Conservation (phyloP, 2,113 vertebrate genomes). For the Nestor notabilis region DNA sequence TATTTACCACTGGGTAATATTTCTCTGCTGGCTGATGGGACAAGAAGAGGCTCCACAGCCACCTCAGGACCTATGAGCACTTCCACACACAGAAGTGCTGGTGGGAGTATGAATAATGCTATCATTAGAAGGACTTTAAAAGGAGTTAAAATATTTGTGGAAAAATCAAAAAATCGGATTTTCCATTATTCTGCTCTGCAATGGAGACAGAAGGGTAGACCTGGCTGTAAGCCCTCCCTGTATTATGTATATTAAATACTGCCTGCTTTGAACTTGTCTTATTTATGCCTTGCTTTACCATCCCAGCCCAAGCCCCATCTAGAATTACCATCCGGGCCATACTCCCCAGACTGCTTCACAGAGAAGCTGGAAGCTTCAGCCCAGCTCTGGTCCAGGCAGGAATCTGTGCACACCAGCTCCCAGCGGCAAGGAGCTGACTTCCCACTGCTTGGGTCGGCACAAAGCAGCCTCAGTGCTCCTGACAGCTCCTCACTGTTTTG, state of each 20-base stretch:
- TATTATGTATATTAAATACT: neutral
- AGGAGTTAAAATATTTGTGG: conserved; percentile 32
- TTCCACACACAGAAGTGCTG: neutral
- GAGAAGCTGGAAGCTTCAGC: neutral
- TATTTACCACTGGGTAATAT: conserved; percentile 31
- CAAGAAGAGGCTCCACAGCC: neutral
- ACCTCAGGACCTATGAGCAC: neutral
- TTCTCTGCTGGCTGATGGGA: conserved; percentile 14
- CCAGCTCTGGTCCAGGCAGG: neutral
- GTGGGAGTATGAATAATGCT: neutral
- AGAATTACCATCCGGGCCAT: neutral
- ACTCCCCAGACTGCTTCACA: rapidly evolving
- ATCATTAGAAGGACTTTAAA: neutral
- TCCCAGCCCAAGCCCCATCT: neutral
- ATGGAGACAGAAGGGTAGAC: neutral
- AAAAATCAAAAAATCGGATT: neutral
- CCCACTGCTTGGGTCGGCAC: neutral
- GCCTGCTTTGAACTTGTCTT: neutral
- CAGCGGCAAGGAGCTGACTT: neutral
- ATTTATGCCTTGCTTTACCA: neutral
- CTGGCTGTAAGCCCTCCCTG: neutral
- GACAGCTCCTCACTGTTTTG: neutral
- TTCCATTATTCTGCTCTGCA: conserved; percentile 4
- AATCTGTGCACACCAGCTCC: neutral
- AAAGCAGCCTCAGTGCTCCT: conserved; percentile 13